Conservation (phyloP, 2,888 invertebrate species). For the Noctua fimbriata region DNA sequence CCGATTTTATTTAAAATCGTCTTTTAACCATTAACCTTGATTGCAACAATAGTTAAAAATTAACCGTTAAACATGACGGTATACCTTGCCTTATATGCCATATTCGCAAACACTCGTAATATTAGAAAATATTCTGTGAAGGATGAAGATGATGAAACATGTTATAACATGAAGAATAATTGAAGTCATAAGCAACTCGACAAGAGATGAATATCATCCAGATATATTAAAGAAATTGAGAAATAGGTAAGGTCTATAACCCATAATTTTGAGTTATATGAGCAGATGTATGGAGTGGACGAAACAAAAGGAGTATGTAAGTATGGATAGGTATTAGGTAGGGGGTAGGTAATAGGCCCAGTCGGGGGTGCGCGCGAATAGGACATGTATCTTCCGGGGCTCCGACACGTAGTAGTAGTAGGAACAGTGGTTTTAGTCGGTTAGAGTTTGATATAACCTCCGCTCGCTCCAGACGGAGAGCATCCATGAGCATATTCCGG, state of each 20-base stretch:
- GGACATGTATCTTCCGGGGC: no score
- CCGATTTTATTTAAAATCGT: conserved; percentile 50
- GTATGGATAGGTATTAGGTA: neutral
- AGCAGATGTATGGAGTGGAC: neutral
- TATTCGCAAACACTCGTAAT: neutral
- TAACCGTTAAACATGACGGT: conserved; percentile 60
- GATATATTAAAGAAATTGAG: neutral
- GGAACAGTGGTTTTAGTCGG: no score
- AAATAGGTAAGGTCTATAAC: neutral
- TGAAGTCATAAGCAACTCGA: neutral
- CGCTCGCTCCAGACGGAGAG: no score
- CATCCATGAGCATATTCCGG: no score
- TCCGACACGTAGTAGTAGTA: no score
- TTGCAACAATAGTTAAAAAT: conserved; percentile 56
- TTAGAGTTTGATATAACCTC: no score
- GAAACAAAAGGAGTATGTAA: neutral
- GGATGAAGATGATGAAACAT: neutral
- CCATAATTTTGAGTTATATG: neutral
- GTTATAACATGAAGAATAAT: neutral
- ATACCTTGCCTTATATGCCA: conserved; percentile 21
- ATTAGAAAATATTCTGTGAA: neutral
- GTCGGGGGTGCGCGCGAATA: no score
- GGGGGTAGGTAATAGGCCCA: neutral
- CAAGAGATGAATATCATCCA: neutral
- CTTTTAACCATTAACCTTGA: conserved; percentile 46